Conservation (phyloP, 2,888 invertebrate genomes). For the Corbicula japonica region DNA sequence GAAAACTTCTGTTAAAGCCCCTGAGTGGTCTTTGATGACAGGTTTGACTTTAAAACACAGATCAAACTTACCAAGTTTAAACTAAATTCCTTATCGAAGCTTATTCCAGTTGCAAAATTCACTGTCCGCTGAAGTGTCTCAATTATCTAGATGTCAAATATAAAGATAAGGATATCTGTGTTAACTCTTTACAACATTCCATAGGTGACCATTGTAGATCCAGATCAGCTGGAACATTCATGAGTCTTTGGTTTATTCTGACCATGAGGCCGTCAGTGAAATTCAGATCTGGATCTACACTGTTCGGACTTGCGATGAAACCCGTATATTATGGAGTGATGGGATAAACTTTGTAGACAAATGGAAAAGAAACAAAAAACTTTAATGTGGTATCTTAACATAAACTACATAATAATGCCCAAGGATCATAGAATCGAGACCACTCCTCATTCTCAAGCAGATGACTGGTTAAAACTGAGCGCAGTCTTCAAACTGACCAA, state of each 20-base stretch:
- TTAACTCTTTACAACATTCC: not conserved
- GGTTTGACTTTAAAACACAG: not conserved
- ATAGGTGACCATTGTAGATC: no score
- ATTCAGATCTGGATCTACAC: not conserved
- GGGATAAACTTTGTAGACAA: no score
- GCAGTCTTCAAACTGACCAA: no score
- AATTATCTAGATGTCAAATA: slow-evolving; percentile 61
- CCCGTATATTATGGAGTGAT: not conserved
- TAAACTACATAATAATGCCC: no score
- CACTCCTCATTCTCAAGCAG: no score
- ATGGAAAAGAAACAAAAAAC: no score
- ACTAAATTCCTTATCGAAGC: slow-evolving; percentile 68
- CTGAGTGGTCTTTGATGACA: no score
- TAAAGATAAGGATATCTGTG: not conserved
- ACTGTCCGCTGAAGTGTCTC: slow-evolving; percentile 58
- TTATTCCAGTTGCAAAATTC: slow-evolving; percentile 54
- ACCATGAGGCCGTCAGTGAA: not conserved
- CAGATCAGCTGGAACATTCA: no score
- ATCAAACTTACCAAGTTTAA: slow-evolving; percentile 63
- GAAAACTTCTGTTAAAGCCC: no score
- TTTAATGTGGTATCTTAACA: no score
- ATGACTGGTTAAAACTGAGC: no score
- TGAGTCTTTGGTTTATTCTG: not conserved
- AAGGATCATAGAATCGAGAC: no score
- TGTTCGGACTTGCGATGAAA: not conserved